Base-by-base conservation (phyloP, 2,113 vertebrate genomes). In the Forbesichthys agassizii region DNA sequence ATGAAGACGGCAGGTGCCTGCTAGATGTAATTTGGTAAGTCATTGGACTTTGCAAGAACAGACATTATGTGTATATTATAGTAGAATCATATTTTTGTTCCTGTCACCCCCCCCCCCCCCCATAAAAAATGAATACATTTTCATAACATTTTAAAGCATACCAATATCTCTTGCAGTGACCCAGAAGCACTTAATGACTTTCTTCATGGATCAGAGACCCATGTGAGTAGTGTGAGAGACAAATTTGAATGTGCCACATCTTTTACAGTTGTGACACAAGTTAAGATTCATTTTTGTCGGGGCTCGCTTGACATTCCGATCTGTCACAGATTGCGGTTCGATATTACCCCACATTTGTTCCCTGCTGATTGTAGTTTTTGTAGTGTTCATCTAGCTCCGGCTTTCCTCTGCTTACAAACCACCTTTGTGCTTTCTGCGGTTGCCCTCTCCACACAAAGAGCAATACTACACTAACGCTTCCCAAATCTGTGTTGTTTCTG, bases 1-100 rank as follows among this genome's bases (percentile, higher is more conserved):
- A 98, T 98, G 96, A 98, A 94, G 96, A 98, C 74, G 96, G 96
- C 92, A 96, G 96, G 92, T 98, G 96, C 94, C 94, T 98, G 95
- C 92, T 98, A 94, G 96, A 98, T 93, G 96, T 98, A 88, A 98
- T 98, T 92, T 98, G 96, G 96, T 98, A 90, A 94, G 96, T 94
- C 5, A 2, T 2, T 42, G 36, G 36, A 8, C 36, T 42, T 4
- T 42, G 36, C 36, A 42, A 42, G 36, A 42, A 42, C 5, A 42
- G 36, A 42, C 36, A 42, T 42, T 42, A 0, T 6, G 36, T 42
- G 1, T 42, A 42, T 27, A 27, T 27, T 27, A 2, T 27, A 27
- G 27, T 27, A 27, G 20, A 20, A 20, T 20, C 20, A 20, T 20
- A 20, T 20, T 1, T 20, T 20, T 20, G 20, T 20, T 20, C 20